Evolutionary conservation across 1,140 invertebrate genomes (phyloP), one percentile per base, ranked within the genome.

Genomic region (Kradibia gibbosae): DNA sequence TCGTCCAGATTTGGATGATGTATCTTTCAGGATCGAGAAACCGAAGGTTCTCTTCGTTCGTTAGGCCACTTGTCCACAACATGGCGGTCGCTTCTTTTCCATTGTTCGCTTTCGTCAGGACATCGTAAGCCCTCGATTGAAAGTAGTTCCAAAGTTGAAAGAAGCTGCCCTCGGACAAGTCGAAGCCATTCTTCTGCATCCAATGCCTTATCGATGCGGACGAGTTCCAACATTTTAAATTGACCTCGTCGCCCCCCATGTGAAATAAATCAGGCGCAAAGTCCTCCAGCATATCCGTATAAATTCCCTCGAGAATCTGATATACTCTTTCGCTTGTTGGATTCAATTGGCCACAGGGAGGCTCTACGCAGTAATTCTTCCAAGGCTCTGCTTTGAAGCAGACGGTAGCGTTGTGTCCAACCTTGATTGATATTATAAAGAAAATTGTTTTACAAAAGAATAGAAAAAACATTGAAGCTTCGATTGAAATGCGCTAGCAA

Each of bases 241-340:
- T 94, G 0, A 96, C 96, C 87, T 98, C 96, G 86, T 97, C 96
- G 0, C 96, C 96, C 34, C 96, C 96, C 96, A 97, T 97, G 86
- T 98, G 96, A 88, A 97, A 97, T 0, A 97, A 90, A 85, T 96
- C 95, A 0, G 95, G 93, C 34, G 93, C 81, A 85, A 96, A 96
- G 28, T 92, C 91, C 83, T 92, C 88, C 13, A 93, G 88, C 93
- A 95, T 95, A 71, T 95, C 95, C 0, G 85, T 86, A 84, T 95
- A 95, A 72, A 96, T 94, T 82, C 94, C 93, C 86, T 94, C 93
- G 7, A 97, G 88, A 28, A 95, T 91, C 57, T 95, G 92, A 84
- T 97, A 98, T 70, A 97, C 91, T 55, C 93, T 92, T 2, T 95
- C 93, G 83, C 93, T 95, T 0, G 94, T 94, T 0, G 96, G 95